Base-by-base conservation (phyloP, 2,797 vertebrate species). In the Holocentrus rufus region DNA sequence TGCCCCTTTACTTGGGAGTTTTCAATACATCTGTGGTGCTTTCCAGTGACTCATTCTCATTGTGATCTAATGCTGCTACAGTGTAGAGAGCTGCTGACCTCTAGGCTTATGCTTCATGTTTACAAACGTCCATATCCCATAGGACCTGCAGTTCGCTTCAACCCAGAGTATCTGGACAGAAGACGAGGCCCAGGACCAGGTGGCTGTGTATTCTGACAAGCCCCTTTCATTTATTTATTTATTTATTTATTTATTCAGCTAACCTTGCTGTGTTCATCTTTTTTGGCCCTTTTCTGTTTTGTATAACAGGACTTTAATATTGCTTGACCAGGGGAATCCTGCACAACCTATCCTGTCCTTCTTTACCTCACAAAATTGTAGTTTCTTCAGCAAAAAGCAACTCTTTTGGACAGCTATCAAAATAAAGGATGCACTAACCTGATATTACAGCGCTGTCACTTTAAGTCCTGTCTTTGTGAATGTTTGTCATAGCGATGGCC, bases 151-250 rank as follows among this genome's bases (percentile, higher is more conserved):
- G 56, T 95, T 73, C 83, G 72, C 84, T 94, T 89, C 93, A 95
- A 95, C 79, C 92, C 93, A 46, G 88, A 93, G 79, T 95, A 94
- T 92, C 87, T 95, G 89, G 92, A 94, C 84, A 89, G 92, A 82
- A 88, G 93, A 88, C 83, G 86, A 69, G 85, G 87, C 83, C 90
- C 86, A 49, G 91, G 85, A 92, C 90, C 92, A 95, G 94, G 94
- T 95, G 91, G 91, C 87, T 77, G 68, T 84, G 80, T 76, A 63
- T 82, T 87, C 76, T 81, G 70, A 84, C 22, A 1, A 75, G 39
- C 63, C 22, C 18, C 72, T 72, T 34, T n/a, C 23, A 22, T 60
- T 7, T 57, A 31, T 60, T 72, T 63, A n/a, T 20, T 18, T 23
- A 30, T 39, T 72, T 53, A 25, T 71, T 44, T 39, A 69, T 81